phyloP scores from a whole-genome alignment of 2,113 vertebrate species.

The Leucosticte australis region DNA sequence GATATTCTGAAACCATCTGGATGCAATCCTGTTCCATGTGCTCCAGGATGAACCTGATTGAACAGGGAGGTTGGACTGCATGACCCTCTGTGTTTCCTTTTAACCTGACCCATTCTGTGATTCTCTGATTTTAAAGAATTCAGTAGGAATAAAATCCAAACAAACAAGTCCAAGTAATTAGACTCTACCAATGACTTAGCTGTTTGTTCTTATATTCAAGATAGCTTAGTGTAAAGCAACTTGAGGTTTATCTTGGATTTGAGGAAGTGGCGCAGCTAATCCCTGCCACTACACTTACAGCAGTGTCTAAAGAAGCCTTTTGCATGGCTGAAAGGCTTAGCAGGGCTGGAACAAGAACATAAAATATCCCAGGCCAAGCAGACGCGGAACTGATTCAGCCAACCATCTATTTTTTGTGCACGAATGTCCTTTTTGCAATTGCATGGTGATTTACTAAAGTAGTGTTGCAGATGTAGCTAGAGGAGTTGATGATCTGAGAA shows the following conservation, averaged over 20 bases:
- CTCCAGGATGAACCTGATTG: neutral
- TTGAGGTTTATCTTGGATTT: neutral
- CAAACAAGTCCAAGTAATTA: neutral
- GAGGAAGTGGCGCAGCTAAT: neutral
- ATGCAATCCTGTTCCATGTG: neutral
- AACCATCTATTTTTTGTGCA: neutral
- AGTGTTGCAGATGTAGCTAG: neutral
- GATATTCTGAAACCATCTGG: neutral
- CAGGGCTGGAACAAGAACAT: neutral
- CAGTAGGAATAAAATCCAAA: neutral
- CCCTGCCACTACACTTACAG: neutral
- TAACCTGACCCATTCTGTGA: neutral
- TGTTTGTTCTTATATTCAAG: neutral
- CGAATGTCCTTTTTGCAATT: accelerated
- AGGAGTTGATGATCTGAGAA: neutral
- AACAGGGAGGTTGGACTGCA: neutral
- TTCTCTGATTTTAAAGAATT: neutral
- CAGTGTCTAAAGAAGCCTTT: neutral
- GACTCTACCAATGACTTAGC: neutral
- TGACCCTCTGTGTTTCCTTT: neutral
- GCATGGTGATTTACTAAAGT: neutral
- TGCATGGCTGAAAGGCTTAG: neutral
- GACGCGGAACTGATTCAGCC: neutral
- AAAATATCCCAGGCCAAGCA: neutral
- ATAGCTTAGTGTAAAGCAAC: neutral